A percentile compares a stretch with the other conserved stretches of the same genome.
Evolutionary conservation across 2,797 vertebrate genomes (phyloP).

Genomic region (Pseudochaenichthys georgianus): DNA sequence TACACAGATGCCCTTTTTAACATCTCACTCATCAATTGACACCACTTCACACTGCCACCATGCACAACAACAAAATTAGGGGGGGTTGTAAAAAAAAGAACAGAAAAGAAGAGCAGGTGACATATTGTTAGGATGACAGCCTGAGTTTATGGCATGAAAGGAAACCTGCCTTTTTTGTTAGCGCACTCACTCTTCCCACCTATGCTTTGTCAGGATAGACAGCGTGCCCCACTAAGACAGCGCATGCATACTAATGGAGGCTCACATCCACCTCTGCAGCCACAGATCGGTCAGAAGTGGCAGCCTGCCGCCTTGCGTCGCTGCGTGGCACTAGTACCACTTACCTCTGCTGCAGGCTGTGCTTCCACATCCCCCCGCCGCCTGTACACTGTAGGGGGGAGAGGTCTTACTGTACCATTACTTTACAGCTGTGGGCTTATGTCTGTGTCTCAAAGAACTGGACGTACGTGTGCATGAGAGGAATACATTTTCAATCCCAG

Average conservation of each 20-base stretch:
- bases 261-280: slow-evolving; percentile 49
- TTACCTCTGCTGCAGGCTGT: slow-evolving; percentile 55
- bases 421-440: slow-evolving; percentile 70
- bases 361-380: slow-evolving; percentile 39
- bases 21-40: slow-evolving; percentile 44
- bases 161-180: slow-evolving; percentile 63
- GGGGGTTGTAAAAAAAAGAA: neutral
- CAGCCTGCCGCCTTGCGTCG: slow-evolving; percentile 68
- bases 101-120: slow-evolving; percentile 47
- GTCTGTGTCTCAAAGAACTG: slow-evolving; percentile 52
- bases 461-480: slow-evolving; percentile 33
- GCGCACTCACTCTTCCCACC: slow-evolving; percentile 66
- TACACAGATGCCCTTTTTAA: slow-evolving; percentile 45
- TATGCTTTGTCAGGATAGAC: slow-evolving; percentile 73
- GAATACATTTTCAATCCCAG: slow-evolving; percentile 65
- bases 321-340: slow-evolving; percentile 52
- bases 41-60: slow-evolving; percentile 1
- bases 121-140: slow-evolving; percentile 59
- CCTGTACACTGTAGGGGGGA: slow-evolving; percentile 48
- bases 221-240: slow-evolving; percentile 57
- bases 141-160: slow-evolving; percentile 61
- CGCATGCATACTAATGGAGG: slow-evolving; percentile 70
- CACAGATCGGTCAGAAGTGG: slow-evolving; percentile 60
- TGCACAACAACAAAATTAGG: slow-evolving; percentile 1
- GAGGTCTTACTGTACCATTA: slow-evolving; percentile 67